Conservation (phyloP, 2,113 vertebrate genomes). For the Cephalopterus ornatus region DNA sequence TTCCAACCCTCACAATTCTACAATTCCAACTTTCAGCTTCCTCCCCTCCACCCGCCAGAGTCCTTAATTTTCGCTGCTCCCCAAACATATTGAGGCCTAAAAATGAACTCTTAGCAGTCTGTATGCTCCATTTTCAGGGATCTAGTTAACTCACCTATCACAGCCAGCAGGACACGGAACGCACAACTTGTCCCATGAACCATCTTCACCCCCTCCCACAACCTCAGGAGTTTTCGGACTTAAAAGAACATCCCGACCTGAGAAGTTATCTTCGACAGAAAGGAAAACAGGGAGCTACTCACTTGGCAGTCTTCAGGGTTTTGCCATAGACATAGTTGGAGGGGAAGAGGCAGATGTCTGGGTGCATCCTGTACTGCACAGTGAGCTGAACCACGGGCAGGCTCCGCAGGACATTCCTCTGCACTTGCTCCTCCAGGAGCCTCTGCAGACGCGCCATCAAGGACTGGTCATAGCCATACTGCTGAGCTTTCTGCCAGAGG, state of each 20-base stretch:
- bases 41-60: neutral
- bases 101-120: neutral
- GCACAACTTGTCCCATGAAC: neutral
- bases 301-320: slow-evolving; percentile 77
- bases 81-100: neutral
- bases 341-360: slow-evolving; percentile 86
- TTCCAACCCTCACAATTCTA: neutral
- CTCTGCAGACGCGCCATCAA: slow-evolving; percentile 80
- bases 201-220: neutral
- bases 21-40: neutral
- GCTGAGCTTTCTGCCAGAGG: slow-evolving; percentile 78
- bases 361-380: slow-evolving; percentile 87
- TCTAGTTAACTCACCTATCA: neutral
- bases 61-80: neutral
- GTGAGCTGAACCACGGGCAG: slow-evolving; percentile 75
- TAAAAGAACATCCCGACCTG: neutral
- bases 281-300: neutral
- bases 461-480: slow-evolving; percentile 81
- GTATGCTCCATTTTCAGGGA: neutral
- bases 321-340: slow-evolving; percentile 80
- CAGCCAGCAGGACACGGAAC: neutral
- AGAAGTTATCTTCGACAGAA: neutral
- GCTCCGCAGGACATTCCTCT: neutral
- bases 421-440: slow-evolving; percentile 63
- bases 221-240: neutral